Percentiles rank a stretch among this genome's conserved stretches.
These are phyloP conservation scores for Rhogogaster chlorosoma DNA, from an alignment of 2,888 invertebrate genomes.

Conservation along the genomic window DNA sequence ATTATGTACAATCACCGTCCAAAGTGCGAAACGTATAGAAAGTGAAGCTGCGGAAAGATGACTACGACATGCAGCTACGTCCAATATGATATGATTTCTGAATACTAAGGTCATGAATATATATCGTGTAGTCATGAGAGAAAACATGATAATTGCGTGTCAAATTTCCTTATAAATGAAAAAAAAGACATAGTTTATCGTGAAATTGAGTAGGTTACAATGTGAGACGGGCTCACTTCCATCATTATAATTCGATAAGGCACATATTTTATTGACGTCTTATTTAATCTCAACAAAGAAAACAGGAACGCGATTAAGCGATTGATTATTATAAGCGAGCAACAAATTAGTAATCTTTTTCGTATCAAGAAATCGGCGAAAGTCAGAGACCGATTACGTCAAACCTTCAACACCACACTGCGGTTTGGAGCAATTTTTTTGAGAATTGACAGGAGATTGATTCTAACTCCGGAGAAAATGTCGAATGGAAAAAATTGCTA, in stretches of 20 bases:
- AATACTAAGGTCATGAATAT: not conserved
- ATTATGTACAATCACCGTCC: not conserved
- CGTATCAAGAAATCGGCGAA: too few relatives aligned
- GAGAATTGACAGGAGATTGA: not conserved
- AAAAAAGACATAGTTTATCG: not conserved
- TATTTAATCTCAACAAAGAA: too few relatives aligned
- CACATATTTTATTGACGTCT: too few relatives aligned
- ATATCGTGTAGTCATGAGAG: too few relatives aligned
- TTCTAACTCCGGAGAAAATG: not conserved
- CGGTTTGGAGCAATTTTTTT: not conserved
- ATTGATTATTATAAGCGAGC: too few relatives aligned
- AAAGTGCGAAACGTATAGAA: not conserved
- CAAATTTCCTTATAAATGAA: not conserved
- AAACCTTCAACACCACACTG: too few relatives aligned
- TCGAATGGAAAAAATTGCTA: not conserved
- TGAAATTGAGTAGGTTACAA: not conserved
- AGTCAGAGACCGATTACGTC: not conserved
- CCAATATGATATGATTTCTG: not conserved
- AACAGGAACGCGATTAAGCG: too few relatives aligned
- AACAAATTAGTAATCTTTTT: too few relatives aligned
- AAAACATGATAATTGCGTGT: not conserved
- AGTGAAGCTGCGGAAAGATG: not conserved
- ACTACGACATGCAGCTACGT: not conserved
- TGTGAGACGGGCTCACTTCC: not conserved
- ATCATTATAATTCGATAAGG: not conserved